Evolutionary conservation across 2,888 invertebrate genomes (phyloP).

Genomic region (Cantharis rufa): DNA sequence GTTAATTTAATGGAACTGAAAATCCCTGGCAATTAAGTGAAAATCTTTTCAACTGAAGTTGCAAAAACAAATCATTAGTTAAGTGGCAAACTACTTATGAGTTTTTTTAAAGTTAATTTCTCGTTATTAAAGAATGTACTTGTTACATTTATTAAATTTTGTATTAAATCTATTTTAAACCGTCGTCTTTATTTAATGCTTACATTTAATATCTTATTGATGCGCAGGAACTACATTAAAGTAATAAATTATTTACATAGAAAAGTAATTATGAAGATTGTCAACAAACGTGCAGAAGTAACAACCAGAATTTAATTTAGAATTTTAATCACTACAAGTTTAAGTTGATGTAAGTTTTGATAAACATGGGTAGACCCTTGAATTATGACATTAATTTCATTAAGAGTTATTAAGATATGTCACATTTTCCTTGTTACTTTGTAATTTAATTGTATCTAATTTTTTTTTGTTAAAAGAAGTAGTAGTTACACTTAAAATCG

Average conservation of each 20-base stretch:
- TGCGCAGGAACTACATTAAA: background rate
- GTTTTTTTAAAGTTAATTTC: background rate
- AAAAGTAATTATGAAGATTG: background rate
- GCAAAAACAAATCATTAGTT: slow-evolving; percentile 15
- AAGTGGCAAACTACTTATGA: slow-evolving; percentile 3
- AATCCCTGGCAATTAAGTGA: slow-evolving; percentile 25
- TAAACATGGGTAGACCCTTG: background rate
- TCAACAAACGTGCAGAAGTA: background rate
- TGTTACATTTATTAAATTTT: background rate
- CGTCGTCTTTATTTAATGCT: background rate
- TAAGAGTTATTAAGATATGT: background rate
- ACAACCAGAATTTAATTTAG: background rate
- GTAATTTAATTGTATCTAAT: background rate
- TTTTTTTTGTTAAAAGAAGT: background rate
- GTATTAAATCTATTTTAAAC: background rate
- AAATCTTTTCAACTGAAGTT: slow-evolving; percentile 25
- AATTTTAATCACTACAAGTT: background rate
- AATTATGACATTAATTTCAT: background rate
- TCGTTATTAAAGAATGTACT: background rate
- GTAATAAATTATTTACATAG: background rate
- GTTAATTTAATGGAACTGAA: slow-evolving; percentile 36
- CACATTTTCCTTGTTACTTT: background rate
- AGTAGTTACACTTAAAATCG: background rate
- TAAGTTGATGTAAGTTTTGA: background rate
- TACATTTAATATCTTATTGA: background rate